Base-by-base conservation (phyloP, 92 coral and sea anemone species). In the Pocillopora meandrina region DNA sequence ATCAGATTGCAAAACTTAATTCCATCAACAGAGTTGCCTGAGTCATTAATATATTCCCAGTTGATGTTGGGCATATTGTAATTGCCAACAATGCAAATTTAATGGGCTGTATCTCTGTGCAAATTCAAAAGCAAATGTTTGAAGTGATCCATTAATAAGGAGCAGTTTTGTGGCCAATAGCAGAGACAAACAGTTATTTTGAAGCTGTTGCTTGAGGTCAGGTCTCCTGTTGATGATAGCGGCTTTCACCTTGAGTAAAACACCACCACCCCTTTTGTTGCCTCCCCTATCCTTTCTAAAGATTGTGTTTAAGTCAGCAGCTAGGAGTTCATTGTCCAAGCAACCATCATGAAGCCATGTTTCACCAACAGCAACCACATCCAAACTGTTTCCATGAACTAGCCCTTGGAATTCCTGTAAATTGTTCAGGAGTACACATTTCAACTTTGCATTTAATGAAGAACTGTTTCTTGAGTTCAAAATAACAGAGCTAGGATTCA, bases 31-130 rank as follows among this genome's bases (percentile, higher is more conserved):
- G 73, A 78, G 20, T 62, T 78, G 19, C 16, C 60, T n/a, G 20
- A 14, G 17, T 68, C 73, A 68, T 19, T 35, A 68, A 78, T 8
- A 57, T 61, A 31, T 61, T 61, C 83, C 83, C 71, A 58, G 26
- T 60, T 17, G n/a, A 78, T 57, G 57, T 5, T 52, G 2, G 73
- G 83, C 83, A 78, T 59, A 61, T 78, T 78, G 62, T 60, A 78
- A 23, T 78, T 72, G 71, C 49, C 83, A 23, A 78, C 72, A 31
- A 78, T 78, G 83, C 83, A 78, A 33, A 78, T 78, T 78, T 72
- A 8, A 57, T 3, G 26, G 26, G 26, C 65, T 5, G 65, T 1
- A 1, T 12, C 5, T 14, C 2, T 13, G 65, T 13, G 65, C 19
- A 61, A 13, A 61, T 61, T 61, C 5, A 17, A 16, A 61, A 61